Evolutionary conservation across 2,888 invertebrate genomes (phyloP), one percentile per base, ranked within the genome.

Genomic region (Arenicola marina): DNA sequence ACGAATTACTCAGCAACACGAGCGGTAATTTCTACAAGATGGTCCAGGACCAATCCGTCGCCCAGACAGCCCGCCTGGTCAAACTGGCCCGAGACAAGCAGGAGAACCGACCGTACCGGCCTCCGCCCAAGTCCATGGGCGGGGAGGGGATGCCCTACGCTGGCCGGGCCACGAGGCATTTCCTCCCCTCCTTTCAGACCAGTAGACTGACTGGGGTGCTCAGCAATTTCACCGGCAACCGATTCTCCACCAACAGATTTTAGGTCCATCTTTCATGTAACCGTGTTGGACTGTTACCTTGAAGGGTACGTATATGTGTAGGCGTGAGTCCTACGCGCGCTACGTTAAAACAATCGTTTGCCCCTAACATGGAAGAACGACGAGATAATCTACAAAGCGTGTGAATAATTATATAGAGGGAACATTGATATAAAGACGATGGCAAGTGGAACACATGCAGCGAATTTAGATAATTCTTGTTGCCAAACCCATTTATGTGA

Each of bases 101-200:
- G 31, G 65, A 65, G 48, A 59, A 65, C 48, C 57, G 55, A 51
- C 65, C 65, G 2, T 65, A 65, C 33, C 26, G 44, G n/a, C 45
- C 65, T n/a, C 65, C 65, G 7, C 57, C 58, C 11, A 51, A 62
- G 53, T 51, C 61, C 3, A 32, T n/a, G 4, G 54, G 58, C 2
- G 45, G 31, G 33, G 44, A 43, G 4, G 21, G 3, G 11, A 4
- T 4, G 15, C 26, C 45, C 26, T 56, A 38, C 26, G n/a, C 33
- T 4, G 56, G 56, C 31, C 29, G 29, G 21, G 24, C 43, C 44
- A n/a, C 54, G 1, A 34, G 46, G 31, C 38, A 56, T 34, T 65
- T 65, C 58, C 51, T 65, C 24, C 65, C 65, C 1, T 61, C 65
- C 29, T 65, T 65, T 56, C 65, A 65, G 34, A 58, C 53, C 31